Evolutionary conservation across 2,888 invertebrate genomes (phyloP), one percentile per base, ranked within the genome.

Genomic region (Gibbula magus): DNA sequence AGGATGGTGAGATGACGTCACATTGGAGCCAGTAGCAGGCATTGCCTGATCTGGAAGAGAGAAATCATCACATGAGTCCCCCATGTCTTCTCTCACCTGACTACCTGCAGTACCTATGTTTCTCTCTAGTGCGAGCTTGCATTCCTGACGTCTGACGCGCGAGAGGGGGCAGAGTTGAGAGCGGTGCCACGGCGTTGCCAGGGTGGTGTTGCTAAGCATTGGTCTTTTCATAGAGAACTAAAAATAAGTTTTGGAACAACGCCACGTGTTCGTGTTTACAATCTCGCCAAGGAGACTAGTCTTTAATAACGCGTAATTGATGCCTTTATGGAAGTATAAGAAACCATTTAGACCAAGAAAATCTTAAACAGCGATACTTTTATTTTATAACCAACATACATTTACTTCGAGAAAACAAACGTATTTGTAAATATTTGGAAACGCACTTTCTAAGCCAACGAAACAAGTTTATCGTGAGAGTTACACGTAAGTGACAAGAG

Each of bases 261-360:
- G 81, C 81, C 85, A 85, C 84, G 84, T 83, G 83, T 74, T 74
- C 61, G 61, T 85, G 83, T 84, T 85, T 82, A 83, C 84, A 83
- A 82, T 81, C 70, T 45, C 45, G 45, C 45, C 45, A 45, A 45
- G 45, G 13, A 45, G 10, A 13, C 45, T 45, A 45, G 45, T 13
- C 1, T 13, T 45, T 10, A 45, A 45, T 45, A 45, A 4, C 45
- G 13, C 45, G 45, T 45, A 45, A 45, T 45, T 45, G 10, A 7
- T 10, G 45, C 13, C 10, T 45, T 45, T 45, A 45, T 45, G 45
- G 13, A 45, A 35, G 13, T 13, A 45, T 10, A 45, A 45, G 45
- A n/a, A n/a, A 45, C 45, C 45, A 45, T 35, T 3, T n/a, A n/a
- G n/a, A n/a, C 35, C 3, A 5, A 45, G 45, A 13, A 45, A 8